These are phyloP conservation scores for Condylura cristata DNA, from an alignment of 2,113 vertebrate genomes.

Conservation along the genomic window DNA sequence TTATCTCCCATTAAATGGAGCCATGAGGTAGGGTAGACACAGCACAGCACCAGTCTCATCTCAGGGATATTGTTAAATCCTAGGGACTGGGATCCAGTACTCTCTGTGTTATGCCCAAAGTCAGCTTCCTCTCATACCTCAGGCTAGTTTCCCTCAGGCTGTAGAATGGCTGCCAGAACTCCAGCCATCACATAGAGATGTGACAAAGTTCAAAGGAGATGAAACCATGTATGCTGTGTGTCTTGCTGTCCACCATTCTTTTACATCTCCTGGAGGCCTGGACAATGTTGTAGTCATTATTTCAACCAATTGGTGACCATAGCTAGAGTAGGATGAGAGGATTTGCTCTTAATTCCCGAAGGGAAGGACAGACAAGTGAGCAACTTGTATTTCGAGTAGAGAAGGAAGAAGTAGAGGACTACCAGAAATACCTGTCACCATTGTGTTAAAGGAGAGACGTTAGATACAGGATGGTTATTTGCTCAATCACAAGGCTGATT, in stretches of 20 bases:
- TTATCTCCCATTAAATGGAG: background rate
- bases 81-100: background rate
- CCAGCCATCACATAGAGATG: background rate
- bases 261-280: background rate
- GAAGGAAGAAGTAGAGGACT: background rate
- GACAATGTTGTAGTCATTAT: background rate
- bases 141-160: background rate
- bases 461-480: background rate
- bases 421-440: background rate
- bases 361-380: background rate
- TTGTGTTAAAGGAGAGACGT: no score
- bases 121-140: background rate
- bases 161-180: background rate
- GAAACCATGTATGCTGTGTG: background rate
- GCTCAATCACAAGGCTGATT: background rate
- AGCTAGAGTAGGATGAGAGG: background rate
- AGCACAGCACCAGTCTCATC: background rate
- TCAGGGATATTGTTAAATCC: background rate
- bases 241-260: background rate
- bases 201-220: background rate
- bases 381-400: background rate
- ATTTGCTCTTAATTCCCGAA: background rate
- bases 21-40: background rate
- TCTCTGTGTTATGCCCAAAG: background rate
- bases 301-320: background rate